Evolutionary conservation across 2,113 vertebrate species (phyloP).

Genomic region (Ptyas mucosa): DNA sequence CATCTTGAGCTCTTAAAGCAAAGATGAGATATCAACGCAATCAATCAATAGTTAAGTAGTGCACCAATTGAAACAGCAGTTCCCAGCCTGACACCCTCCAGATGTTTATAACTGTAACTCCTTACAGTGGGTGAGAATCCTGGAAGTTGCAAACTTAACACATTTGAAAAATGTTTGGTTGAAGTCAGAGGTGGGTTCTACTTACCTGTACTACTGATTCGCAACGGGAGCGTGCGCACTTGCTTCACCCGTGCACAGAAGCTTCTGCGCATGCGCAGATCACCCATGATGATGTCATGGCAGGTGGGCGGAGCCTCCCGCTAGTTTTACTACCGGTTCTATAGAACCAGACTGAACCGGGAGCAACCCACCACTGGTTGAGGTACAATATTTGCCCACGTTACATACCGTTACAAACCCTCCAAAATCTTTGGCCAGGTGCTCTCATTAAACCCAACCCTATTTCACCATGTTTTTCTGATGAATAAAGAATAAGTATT

Average conservation of each 20-base stretch:
- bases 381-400: not conserved
- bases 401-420: not conserved
- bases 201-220: no score
- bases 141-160: not conserved
- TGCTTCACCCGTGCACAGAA: no score
- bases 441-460: not conserved
- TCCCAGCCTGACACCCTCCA: not conserved
- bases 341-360: no score
- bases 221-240: no score
- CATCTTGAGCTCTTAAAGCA: not conserved
- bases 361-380: no score
- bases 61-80: not conserved
- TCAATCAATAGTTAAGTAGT: not conserved
- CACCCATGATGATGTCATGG: no score
- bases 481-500: not conserved
- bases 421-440: not conserved
- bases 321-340: no score
- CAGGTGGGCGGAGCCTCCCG: no score
- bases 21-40: not conserved
- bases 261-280: no score
- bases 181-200: no score
- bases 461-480: not conserved
- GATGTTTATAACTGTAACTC: not conserved
- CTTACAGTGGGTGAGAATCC: not conserved
- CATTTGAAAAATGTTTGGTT: not conserved